Conservation (phyloP, 2,113 vertebrate species). For the Nestor notabilis region DNA sequence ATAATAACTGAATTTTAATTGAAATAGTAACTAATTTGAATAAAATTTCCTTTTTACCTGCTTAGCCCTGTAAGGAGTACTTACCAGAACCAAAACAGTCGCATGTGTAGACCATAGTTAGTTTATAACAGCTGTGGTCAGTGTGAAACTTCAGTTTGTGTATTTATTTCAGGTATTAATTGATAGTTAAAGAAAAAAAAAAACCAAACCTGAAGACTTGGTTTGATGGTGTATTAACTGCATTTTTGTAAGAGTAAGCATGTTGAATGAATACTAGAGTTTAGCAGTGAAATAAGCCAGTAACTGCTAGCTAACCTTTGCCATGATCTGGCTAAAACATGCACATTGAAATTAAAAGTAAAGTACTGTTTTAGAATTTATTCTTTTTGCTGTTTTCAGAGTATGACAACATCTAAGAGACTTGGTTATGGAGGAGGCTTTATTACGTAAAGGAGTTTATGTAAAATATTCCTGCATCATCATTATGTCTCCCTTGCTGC, state of each 20-base stretch:
- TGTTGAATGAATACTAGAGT: not conserved
- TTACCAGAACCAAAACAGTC: not conserved
- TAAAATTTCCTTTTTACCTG: not conserved
- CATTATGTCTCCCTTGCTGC: not conserved
- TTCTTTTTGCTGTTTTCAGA: not conserved
- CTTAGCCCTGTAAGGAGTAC: not conserved
- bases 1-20: not conserved
- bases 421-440: not conserved
- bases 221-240: not conserved
- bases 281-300: not conserved
- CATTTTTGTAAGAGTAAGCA: not conserved
- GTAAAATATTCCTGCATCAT: not conserved
- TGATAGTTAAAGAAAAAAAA: not conserved
- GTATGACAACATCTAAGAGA: not conserved
- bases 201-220: not conserved
- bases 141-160: not conserved
- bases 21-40: not conserved
- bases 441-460: not conserved
- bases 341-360: not conserved
- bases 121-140: not conserved
- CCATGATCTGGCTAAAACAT: not conserved
- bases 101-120: fast-evolving
- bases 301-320: not conserved
- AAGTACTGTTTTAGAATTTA: not conserved
- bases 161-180: not conserved